phyloP scores from a whole-genome alignment of 2,797 vertebrate genomes.

The Hyperoplus immaculatus region DNA sequence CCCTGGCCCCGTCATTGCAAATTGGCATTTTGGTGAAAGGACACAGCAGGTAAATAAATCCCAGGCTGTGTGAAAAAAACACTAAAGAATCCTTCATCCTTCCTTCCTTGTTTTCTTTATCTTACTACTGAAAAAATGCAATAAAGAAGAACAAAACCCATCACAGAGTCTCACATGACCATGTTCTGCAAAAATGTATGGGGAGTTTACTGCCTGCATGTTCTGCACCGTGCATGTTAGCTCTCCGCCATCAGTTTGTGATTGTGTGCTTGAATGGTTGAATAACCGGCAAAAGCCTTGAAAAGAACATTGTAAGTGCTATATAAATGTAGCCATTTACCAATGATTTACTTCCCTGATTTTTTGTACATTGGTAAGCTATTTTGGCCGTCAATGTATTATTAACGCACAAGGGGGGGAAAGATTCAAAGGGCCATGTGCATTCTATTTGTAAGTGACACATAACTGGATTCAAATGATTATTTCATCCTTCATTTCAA shows the following conservation, averaged over 20 bases:
- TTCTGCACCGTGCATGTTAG: no score
- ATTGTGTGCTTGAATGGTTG: no score
- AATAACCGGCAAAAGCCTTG: no score
- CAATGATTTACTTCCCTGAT: not conserved
- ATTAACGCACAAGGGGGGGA: not conserved
- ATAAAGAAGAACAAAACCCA: no score
- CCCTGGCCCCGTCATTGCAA: slow-evolving; percentile 19
- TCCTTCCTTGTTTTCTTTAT: not conserved
- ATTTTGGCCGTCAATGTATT: not conserved
- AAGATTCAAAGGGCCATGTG: not conserved
- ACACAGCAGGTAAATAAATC: slow-evolving; percentile 37
- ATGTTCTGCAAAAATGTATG: no score
- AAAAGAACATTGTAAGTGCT: no score
- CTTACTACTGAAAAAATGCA: not conserved
- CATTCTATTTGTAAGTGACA: not conserved
- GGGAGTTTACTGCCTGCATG: no score
- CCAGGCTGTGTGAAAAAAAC: not conserved
- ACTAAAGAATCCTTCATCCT: not conserved
- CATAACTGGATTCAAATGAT: not conserved
- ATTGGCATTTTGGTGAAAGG: slow-evolving; percentile 71
- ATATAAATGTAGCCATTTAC: no score
- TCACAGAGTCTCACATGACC: no score
- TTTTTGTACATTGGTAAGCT: not conserved
- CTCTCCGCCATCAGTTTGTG: no score
- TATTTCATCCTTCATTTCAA: not conserved